Conservation (phyloP, 1,140 invertebrate species). For the Paraescarpia echinospica region DNA sequence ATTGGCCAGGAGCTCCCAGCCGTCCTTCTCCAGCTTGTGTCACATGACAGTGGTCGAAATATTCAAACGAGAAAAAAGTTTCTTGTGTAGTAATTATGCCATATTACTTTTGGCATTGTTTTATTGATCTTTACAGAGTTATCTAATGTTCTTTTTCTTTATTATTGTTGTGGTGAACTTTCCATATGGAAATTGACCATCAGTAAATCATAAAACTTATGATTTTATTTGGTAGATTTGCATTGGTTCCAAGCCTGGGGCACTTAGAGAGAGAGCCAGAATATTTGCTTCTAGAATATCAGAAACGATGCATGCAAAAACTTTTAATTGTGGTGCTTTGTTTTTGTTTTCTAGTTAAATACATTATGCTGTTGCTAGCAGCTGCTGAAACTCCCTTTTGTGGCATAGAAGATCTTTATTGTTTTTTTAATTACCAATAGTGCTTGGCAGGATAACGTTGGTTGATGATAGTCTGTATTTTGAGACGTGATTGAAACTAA, state of each 20-base stretch:
- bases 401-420: constrained; percentile 6
- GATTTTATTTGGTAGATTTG: neutral
- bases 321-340: neutral
- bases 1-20: too few relatives aligned
- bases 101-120: too few relatives aligned
- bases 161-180: neutral
- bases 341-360: neutral
- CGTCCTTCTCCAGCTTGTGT: too few relatives aligned
- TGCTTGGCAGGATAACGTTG: neutral
- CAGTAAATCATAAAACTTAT: neutral
- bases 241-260: neutral
- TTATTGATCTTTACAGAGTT: too few relatives aligned
- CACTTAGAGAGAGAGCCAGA: neutral
- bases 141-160: neutral
- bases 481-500: constrained; percentile 1
- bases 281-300: neutral
- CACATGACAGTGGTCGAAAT: too few relatives aligned
- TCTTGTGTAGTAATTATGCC: too few relatives aligned
- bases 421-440: neutral
- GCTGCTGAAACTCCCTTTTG: neutral
- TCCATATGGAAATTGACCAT: neutral
- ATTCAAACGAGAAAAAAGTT: too few relatives aligned
- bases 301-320: neutral
- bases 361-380: neutral
- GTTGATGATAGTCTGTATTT: neutral